phyloP scores from a whole-genome alignment of 2,797 vertebrate genomes.

The Micromesistius poutassou region DNA sequence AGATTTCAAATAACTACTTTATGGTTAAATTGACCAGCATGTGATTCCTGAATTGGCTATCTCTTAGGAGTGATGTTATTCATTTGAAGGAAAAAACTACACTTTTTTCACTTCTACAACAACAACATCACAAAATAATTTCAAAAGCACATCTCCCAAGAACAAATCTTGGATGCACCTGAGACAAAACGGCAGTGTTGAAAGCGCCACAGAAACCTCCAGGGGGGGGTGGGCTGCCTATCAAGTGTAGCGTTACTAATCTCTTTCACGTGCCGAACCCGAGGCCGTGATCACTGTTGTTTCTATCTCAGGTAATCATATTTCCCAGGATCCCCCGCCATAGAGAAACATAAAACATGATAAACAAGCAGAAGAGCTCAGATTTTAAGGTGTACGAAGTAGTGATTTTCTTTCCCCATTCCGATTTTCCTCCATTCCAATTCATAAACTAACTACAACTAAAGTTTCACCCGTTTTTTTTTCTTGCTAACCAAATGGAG shows the following conservation, averaged over 20 bases:
- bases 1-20: not conserved
- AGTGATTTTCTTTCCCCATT: slow-evolving; percentile 24
- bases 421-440: slow-evolving; percentile 54
- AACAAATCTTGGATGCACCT: slow-evolving; percentile 59
- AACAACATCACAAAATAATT: slow-evolving; percentile 52
- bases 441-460: slow-evolving; percentile 62
- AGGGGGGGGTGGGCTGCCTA: slow-evolving; percentile 58
- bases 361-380: not conserved
- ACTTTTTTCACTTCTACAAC: slow-evolving; percentile 63
- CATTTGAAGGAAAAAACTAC: slow-evolving; percentile 20
- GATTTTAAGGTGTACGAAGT: not conserved
- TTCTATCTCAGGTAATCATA: not conserved
- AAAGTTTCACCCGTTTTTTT: slow-evolving; percentile 78
- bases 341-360: not conserved
- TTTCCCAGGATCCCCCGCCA: not conserved
- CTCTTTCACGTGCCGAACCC: slow-evolving; percentile 44
- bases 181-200: slow-evolving; percentile 54
- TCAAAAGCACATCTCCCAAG: slow-evolving; percentile 54
- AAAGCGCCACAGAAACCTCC: slow-evolving; percentile 56
- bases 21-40: not conserved
- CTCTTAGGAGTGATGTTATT: not conserved
- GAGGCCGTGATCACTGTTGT: slow-evolving; percentile 30
- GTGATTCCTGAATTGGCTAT: not conserved
- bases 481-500: slow-evolving; percentile 88
- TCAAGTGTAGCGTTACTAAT: slow-evolving; percentile 54